Base-by-base conservation (phyloP, 1,140 invertebrate genomes). In the Xylocopa sonorina region DNA sequence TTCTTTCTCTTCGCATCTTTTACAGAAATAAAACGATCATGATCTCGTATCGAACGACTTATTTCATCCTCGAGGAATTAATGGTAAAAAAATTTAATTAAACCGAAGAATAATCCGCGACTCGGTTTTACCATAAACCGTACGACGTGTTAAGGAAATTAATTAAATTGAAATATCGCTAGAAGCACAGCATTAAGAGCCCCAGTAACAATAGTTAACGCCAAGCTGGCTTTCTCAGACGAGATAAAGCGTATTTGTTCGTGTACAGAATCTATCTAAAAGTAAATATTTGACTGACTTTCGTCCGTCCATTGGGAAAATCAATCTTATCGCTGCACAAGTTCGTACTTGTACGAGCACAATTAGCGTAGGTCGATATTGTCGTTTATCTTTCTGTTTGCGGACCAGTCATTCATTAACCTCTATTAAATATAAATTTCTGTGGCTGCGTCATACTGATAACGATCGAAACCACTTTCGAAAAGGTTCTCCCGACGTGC, bases 231-330 rank as follows among this genome's bases (percentile, higher is more conserved):
- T 38, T 38, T 9, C 38, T 38, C 38, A 38, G 38, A n/a, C n/a
- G 10, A 18, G 32, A 60, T 34, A 34, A 60, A 60, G n/a, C n/a
- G n/a, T 6, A 12, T 32, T 6, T 12, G 18, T 43, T 10, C 3
- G 6, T 24, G 3, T 64, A 10, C 43, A 12, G 14, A 41, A 60
- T n/a, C 18, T 57, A 41, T 71, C 51, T 18, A 12, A 21, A 51
- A 71, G 2, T 41, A 57, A 71, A 43, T 29, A n/a, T 74, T 41
- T 38, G 9, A 64, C 27, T 63, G 21, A 64, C n/a, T 24, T 51
- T 18, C 18, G 10, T 21, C 7, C 14, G 32, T 32, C 16, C 4
- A 29, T 38, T 51, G 32, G 18, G 5, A 51, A 73, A 64, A 38
- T 51, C 32, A 41, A 74, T n/a, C 32, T 74, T 63, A 74, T 73